Percentiles rank a stretch among this genome's conserved stretches.
Evolutionary conservation across 1,140 invertebrate species (phyloP).

Genomic region (Druon quercuslanigerum): DNA sequence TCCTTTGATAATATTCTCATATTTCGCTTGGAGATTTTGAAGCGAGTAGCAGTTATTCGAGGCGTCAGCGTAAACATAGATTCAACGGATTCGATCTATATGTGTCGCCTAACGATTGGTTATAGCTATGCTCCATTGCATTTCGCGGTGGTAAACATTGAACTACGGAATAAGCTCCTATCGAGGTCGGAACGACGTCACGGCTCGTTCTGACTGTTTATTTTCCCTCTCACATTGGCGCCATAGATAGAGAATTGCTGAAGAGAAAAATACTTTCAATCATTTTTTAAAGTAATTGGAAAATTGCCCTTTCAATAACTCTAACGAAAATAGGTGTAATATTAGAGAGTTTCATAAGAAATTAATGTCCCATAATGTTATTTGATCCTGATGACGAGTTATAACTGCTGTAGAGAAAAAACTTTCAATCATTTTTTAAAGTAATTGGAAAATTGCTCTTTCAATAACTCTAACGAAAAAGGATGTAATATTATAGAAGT

Average conservation of each 20-base stretch:
- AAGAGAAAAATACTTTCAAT: no score
- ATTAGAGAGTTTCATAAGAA: no score
- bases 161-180: slow-evolving; percentile 29
- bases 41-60: slow-evolving; percentile 9
- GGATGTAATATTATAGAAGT: no score
- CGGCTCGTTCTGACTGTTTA: slow-evolving; percentile 11
- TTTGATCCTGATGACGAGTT: no score
- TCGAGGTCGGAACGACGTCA: slow-evolving; percentile 28
- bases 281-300: no score
- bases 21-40: slow-evolving; percentile 19
- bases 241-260: not conserved
- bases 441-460: no score
- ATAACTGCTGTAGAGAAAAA: no score
- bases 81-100: slow-evolving; percentile 12
- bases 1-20: not conserved
- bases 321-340: no score
- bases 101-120: slow-evolving; percentile 23
- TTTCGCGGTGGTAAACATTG: slow-evolving; percentile 29
- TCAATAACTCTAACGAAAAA: no score
- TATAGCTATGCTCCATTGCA: slow-evolving; percentile 30
- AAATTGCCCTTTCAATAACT: no score
- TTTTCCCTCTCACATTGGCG: slow-evolving; percentile 25
- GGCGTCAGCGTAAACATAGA: slow-evolving; percentile 26
- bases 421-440: no score
- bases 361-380: no score